Evolutionary conservation across 1,140 invertebrate genomes (phyloP), one percentile per base, ranked within the genome.

Genomic region (Eriosoma lanigerum): DNA sequence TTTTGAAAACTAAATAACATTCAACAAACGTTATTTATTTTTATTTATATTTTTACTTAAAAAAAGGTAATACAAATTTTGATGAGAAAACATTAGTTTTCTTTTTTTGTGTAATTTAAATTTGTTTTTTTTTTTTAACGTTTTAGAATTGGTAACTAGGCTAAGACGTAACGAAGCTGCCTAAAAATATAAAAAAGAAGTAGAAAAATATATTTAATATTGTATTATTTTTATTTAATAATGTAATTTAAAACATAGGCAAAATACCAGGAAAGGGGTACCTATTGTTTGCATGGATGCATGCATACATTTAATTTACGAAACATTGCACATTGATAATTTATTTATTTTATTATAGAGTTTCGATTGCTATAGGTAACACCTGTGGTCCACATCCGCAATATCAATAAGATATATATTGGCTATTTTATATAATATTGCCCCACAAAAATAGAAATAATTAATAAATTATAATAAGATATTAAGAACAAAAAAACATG

Each of bases 161-260:
- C 75, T 78, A 78, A 78, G 75, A 78, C 75, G 75, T 78, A 78
- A 78, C 75, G 75, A 78, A 78, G 75, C 75, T 78, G 75, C 75
- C 75, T 78, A 78, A 78, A 60, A 78, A 78, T 78, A 78, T 78
- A 76, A 78, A 78, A 78, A 78, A 78, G 75, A 78, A 78, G 75
- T 78, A 78, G 75, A 78, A 78, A 78, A 78, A 78, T 78, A 78
- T 78, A 78, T 78, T 62, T 48, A 78, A 78, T 46, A 62, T 78
- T 38, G 75, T 78, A 78, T 78, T 78, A 19, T 78, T 78, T 56
- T 60, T 48, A 58, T 24, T 76, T 38, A 9, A 24, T 46, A 78
- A 62, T 78, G 32, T 78, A 44, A 62, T 78, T 78, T 54, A 24
- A 76, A 76, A 76, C 32, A 46, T 62, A 60, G 54, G 54, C 75